These are phyloP conservation scores for Drosophila ananassae DNA, from an alignment of 1,140 invertebrate species.

Conservation along the genomic window DNA sequence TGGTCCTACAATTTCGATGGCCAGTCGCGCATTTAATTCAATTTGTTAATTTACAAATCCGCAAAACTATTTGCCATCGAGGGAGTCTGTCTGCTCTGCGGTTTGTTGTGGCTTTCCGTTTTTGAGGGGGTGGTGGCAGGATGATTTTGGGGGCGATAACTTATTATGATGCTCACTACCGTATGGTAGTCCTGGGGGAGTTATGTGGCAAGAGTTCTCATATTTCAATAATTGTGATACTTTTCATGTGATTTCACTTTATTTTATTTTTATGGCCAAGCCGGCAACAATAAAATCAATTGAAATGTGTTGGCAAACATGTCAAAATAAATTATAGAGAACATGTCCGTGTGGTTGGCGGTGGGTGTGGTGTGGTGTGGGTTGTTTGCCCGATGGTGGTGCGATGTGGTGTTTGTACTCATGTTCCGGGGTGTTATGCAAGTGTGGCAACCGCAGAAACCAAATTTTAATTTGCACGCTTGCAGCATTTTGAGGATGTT, in stretches of 20 bases:
- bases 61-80: constrained; percentile 74
- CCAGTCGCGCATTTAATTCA: constrained; percentile 77
- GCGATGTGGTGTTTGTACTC: constrained; percentile 40
- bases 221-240: constrained; percentile 82
- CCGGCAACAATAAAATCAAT: constrained; percentile 83
- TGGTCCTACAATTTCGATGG: constrained; percentile 19
- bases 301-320: constrained; percentile 84
- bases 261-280: constrained; percentile 54
- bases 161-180: constrained; percentile 54
- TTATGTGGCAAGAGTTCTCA: constrained; percentile 59
- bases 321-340: constrained; percentile 84
- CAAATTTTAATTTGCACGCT: constrained; percentile 83
- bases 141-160: constrained; percentile 50
- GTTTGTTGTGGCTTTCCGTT: constrained; percentile 28
- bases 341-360: constrained; percentile 53
- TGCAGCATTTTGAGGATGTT: constrained; percentile 66
- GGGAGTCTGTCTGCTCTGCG: constrained; percentile 70
- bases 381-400: constrained; percentile 47
- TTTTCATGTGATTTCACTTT: constrained; percentile 68
- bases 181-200: neutral
- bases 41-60: constrained; percentile 82
- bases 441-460: constrained; percentile 81
- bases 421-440: constrained; percentile 65
- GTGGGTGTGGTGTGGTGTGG: constrained; percentile 32
- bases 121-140: neutral